phyloP scores from a whole-genome alignment of 2,888 invertebrate genomes.

The Epiblema foenella region DNA sequence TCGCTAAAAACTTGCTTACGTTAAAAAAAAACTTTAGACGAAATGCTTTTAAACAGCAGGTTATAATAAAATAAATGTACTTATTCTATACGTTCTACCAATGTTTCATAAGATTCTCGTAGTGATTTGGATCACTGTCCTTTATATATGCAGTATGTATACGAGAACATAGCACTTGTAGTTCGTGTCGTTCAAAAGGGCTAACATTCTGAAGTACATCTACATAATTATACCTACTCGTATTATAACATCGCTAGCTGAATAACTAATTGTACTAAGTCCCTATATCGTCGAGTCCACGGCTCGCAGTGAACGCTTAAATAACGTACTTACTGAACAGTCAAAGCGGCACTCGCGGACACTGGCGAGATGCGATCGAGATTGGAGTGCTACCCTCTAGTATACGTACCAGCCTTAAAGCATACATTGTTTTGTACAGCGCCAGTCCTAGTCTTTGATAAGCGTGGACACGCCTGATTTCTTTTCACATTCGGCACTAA shows the following conservation, averaged over 20 bases:
- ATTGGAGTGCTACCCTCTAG: slow-evolving; percentile 11
- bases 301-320: slow-evolving; percentile 33
- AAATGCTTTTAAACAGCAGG: slow-evolving; percentile 11
- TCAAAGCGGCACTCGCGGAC: slow-evolving; percentile 62
- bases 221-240: slow-evolving; percentile 24
- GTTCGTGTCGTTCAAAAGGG: background rate
- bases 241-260: slow-evolving; percentile 41
- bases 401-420: background rate
- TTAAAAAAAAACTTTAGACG: background rate
- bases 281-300: slow-evolving; percentile 20
- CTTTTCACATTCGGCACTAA: too few relatives aligned
- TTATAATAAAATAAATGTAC: slow-evolving; percentile 17
- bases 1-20: slow-evolving; percentile 4
- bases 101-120: slow-evolving; percentile 30
- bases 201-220: slow-evolving; percentile 20
- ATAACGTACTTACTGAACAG: slow-evolving; percentile 58
- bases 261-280: slow-evolving; percentile 39
- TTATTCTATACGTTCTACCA: slow-evolving; percentile 16
- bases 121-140: slow-evolving; percentile 17
- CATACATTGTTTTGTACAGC: background rate
- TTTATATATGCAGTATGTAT: background rate
- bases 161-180: background rate
- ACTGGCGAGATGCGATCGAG: slow-evolving; percentile 7
- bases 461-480: too few relatives aligned
- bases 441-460: too few relatives aligned